A percentile compares a stretch with the other conserved stretches of the same genome.
Evolutionary conservation across 2,113 vertebrate species (phyloP).

Genomic region (Microcebus griseorufus): DNA sequence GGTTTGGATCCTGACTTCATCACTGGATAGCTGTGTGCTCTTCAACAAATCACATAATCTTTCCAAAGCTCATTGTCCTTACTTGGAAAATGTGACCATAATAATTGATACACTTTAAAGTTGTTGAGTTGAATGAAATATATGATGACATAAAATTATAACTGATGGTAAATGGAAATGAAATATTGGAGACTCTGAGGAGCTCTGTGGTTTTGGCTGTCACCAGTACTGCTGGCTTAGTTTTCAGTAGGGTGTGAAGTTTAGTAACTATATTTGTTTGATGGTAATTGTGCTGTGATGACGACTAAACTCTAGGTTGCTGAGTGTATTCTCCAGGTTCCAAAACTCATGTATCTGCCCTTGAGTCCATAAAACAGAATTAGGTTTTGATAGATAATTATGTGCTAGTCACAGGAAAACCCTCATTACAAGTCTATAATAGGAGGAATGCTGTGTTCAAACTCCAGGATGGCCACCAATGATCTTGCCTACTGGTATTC

Average conservation of each 20-base stretch:
- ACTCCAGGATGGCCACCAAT: not conserved
- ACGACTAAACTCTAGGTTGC: not conserved
- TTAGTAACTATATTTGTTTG: not conserved
- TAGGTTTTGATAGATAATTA: not conserved
- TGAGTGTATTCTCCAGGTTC: not conserved
- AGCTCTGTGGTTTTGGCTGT: not conserved
- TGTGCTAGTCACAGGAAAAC: not conserved
- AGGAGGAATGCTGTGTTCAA: not conserved
- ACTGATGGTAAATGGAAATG: not conserved
- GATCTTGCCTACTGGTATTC: not conserved
- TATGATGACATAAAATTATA: not conserved
- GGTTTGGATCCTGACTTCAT: conserved; percentile 2
- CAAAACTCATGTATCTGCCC: not conserved
- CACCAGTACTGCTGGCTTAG: not conserved
- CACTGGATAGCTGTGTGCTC: not conserved
- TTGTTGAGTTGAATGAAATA: not conserved
- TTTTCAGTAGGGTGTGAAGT: not conserved
- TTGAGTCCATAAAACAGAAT: not conserved
- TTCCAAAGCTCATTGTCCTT: not conserved
- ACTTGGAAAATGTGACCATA: not conserved
- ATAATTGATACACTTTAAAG: not conserved
- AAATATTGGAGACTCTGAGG: not conserved
- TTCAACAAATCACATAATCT: not conserved
- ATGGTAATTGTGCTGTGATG: not conserved
- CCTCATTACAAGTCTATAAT: not conserved